Percentiles rank a stretch among this genome's conserved stretches.
Conservation (phyloP, 30 jellyfish, hydroid and myxozoan species). For the Pseudorhiza aurosa region DNA sequence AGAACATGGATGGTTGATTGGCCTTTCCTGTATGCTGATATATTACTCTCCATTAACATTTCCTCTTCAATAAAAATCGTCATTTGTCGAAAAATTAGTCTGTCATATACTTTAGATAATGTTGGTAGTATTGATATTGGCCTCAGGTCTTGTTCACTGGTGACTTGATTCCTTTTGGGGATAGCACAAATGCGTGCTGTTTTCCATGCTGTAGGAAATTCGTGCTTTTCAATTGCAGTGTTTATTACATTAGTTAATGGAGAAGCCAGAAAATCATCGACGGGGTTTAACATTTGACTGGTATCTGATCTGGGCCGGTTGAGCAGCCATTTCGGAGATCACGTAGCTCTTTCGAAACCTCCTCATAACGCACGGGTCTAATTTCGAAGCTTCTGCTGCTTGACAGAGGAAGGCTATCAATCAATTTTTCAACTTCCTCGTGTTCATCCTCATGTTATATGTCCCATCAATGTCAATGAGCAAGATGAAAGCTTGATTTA, state of each 20-base stretch:
- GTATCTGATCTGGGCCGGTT: constrained; percentile 66
- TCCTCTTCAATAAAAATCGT: constrained; percentile 24
- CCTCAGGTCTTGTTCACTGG: constrained; percentile 14
- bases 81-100: constrained; percentile 22
- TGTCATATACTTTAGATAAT: background rate
- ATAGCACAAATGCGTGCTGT: constrained; percentile 52
- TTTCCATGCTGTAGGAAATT: constrained; percentile 38
- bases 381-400: constrained; percentile 31
- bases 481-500: too few species aligned
- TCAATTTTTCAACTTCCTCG: too few species aligned
- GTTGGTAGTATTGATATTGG: constrained; percentile 36
- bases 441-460: too few species aligned
- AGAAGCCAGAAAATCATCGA: constrained; percentile 43
- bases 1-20: constrained; percentile 51
- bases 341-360: constrained; percentile 21
- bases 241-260: constrained; percentile 25
- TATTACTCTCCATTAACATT: background rate
- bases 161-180: constrained; percentile 30
- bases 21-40: constrained; percentile 52
- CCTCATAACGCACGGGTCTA: constrained; percentile 36
- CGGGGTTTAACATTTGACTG: constrained; percentile 41
- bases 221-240: constrained; percentile 13
- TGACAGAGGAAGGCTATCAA: too few species aligned
- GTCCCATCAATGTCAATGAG: too few species aligned
- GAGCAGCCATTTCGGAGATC: constrained; percentile 29